phyloP scores from a whole-genome alignment of 2,888 invertebrate genomes.

The Andrena dorsata region DNA sequence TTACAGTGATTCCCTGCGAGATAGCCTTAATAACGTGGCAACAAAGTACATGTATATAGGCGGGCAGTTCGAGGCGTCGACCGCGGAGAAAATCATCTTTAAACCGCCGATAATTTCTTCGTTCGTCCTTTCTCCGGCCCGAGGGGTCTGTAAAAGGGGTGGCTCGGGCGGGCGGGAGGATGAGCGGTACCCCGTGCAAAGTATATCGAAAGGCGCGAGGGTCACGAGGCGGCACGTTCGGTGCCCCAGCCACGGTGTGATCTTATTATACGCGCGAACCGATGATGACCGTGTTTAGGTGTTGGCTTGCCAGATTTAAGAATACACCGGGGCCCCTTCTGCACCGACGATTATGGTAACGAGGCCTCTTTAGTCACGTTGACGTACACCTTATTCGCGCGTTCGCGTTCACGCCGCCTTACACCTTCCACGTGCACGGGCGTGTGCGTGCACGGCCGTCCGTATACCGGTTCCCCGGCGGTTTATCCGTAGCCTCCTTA shows the following conservation, averaged over 20 bases:
- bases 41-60: slow-evolving; percentile 69
- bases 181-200: slow-evolving; percentile 47
- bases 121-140: slow-evolving; percentile 39
- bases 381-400: slow-evolving; percentile 76
- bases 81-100: slow-evolving; percentile 72
- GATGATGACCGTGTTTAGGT: slow-evolving; percentile 83
- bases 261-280: slow-evolving; percentile 79
- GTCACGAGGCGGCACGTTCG: slow-evolving; percentile 70
- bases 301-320: slow-evolving; percentile 83
- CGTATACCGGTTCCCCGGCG: slow-evolving; percentile 45
- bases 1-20: slow-evolving; percentile 65
- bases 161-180: background rate
- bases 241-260: slow-evolving; percentile 72
- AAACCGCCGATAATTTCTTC: slow-evolving; percentile 71
- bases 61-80: slow-evolving; percentile 64
- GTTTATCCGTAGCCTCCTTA: slow-evolving; percentile 65
- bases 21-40: slow-evolving; percentile 69
- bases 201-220: slow-evolving; percentile 68
- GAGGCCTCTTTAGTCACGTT: slow-evolving; percentile 82
- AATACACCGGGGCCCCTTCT: slow-evolving; percentile 71
- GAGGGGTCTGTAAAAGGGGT: background rate
- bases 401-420: slow-evolving; percentile 52
- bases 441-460: slow-evolving; percentile 9
- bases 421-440: slow-evolving; percentile 26
- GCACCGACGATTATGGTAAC: slow-evolving; percentile 81